Percentiles rank a stretch among this genome's conserved stretches.
These are phyloP conservation scores for Cochlearius cochlearius DNA, from an alignment of 2,113 vertebrate species.

Conservation along the genomic window DNA sequence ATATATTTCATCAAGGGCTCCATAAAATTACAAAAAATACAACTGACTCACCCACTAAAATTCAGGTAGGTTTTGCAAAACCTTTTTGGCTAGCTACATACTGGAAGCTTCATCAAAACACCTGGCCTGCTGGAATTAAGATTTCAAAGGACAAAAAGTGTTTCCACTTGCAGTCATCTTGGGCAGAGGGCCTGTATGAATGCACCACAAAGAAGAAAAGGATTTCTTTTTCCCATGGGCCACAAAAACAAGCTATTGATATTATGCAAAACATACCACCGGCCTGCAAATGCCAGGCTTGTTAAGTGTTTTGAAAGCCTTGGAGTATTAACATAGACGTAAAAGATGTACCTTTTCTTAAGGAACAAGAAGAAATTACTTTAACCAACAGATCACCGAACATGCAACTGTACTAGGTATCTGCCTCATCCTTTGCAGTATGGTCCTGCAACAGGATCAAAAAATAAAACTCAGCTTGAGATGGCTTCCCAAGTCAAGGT, in stretches of 20 bases:
- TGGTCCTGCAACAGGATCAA: neutral
- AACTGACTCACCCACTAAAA: neutral
- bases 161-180: neutral
- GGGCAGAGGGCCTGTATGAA: neutral
- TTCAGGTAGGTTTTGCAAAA: neutral
- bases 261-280: constrained; percentile 11
- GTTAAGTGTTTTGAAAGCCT: neutral
- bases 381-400: neutral
- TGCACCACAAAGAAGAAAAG: neutral
- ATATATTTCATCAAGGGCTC: neutral
- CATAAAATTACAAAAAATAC: neutral
- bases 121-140: neutral
- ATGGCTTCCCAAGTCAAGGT: neutral
- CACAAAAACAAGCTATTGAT: constrained; percentile 19
- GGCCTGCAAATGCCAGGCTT: neutral
- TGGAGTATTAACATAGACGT: neutral
- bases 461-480: neutral
- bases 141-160: constrained; percentile 14
- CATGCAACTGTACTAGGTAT: neutral
- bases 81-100: neutral
- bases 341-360: neutral
- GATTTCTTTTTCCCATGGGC: constrained; percentile 6
- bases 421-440: neutral
- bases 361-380: neutral
- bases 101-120: neutral